Base-by-base conservation (phyloP, 1,140 invertebrate species). In the Dufourea novaeangliae region DNA sequence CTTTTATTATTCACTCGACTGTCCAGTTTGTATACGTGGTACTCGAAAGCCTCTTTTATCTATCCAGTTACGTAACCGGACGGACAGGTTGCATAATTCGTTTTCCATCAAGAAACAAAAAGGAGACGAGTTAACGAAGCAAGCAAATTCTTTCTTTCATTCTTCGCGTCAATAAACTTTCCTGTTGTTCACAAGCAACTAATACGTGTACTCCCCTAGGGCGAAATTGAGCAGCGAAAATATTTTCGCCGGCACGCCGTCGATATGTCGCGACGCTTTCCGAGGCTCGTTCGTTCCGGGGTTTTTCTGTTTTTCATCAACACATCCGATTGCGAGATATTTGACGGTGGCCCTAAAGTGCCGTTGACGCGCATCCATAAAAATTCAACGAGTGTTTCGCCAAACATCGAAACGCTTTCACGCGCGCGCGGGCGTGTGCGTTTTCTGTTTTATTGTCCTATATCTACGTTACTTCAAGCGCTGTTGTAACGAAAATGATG, bases 61-160 rank as follows among this genome's bases (percentile, higher is more conserved):
- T n/a, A 39, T 37, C 69, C 50, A 76, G 73, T 76, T 59, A 46
- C 34, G 20, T 41, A 76, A 76, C 11, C 27, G 5, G 1, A n/a
- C 20, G n/a, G 39, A 39, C 29, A 29, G 46, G 54, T 76, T 69
- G 69, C 66, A 69, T 50, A 76, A 76, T n/a, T n/a, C n/a, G n/a
- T n/a, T n/a, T n/a, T n/a, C n/a, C n/a, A n/a, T n/a, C 32, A 41
- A 41, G 12, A 22, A 25, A 25, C 17, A 22, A 22, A 22, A 20
- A 22, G 14, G 37, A 25, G 22, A 2, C n/a, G 32, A 22, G 39
- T 61, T 69, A 76, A 76, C 39, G 56, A 61, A 76, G n/a, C 54
- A 25, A n/a, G n/a, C n/a, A n/a, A n/a, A n/a, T n/a, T n/a, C n/a
- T n/a, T n/a, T n/a, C n/a, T n/a, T n/a, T n/a, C 37, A 76, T 59